Percentiles rank a stretch among this genome's conserved stretches.
These are phyloP conservation scores for Porites rus DNA, from an alignment of 92 coral and sea anemone species.

Conservation along the genomic window DNA sequence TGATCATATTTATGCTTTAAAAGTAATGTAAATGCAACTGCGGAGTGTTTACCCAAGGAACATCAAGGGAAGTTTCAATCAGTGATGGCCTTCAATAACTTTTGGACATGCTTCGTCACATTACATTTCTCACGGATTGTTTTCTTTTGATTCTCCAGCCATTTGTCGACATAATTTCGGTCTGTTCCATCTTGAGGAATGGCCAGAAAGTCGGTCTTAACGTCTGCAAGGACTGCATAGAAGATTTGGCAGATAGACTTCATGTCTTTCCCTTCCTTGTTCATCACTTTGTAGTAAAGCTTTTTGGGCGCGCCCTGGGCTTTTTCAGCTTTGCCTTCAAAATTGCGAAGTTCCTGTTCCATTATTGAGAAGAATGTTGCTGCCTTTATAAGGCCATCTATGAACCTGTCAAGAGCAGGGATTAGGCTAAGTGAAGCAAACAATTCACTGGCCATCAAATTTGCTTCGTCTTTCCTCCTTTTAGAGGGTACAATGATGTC, in stretches of 20 bases:
- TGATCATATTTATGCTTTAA: too few species aligned
- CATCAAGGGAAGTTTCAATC: not conserved
- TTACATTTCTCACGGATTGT: constrained; percentile 22
- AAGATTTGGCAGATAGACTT: constrained; percentile 18
- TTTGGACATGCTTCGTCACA: not conserved
- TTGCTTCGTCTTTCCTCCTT: constrained; percentile 63
- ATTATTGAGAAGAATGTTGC: constrained; percentile 71
- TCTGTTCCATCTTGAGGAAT: too few species aligned
- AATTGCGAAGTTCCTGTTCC: constrained; percentile 47
- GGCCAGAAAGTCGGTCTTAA: constrained; percentile 65
- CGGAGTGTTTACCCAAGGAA: too few species aligned
- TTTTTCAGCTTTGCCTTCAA: not conserved
- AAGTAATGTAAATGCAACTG: too few species aligned
- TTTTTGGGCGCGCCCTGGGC: constrained; percentile 13
- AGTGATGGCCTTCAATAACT: constrained; percentile 6
- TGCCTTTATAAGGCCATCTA: constrained; percentile 58
- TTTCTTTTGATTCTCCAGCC: constrained; percentile 28
- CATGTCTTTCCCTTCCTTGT: too few species aligned
- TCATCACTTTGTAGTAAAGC: not conserved
- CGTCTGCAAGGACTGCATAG: constrained; percentile 55
- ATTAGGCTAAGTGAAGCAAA: constrained; percentile 56
- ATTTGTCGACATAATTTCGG: too few species aligned
- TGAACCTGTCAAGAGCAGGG: constrained; percentile 67
- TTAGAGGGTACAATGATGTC: constrained; percentile 57
- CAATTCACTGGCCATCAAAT: constrained; percentile 47